These are phyloP conservation scores for Orthosia cruda DNA, from an alignment of 2,888 invertebrate species.

Conservation along the genomic window DNA sequence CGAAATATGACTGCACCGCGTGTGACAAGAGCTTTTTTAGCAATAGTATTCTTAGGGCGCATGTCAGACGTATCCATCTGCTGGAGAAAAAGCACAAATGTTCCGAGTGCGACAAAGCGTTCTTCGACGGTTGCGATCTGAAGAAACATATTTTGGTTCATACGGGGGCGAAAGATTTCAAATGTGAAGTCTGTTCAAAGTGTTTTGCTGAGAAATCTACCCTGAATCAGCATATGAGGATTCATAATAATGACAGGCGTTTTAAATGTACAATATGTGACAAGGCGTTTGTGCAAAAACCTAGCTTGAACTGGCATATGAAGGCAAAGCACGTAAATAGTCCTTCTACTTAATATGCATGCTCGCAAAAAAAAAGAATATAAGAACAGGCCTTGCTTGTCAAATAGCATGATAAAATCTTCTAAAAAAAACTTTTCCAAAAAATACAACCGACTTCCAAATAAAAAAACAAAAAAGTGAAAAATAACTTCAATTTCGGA, in stretches of 20 bases:
- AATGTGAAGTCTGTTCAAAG: conserved; percentile 81
- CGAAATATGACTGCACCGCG: conserved; percentile 24
- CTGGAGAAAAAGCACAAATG: conserved; percentile 73
- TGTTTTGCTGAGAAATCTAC: conserved; percentile 76
- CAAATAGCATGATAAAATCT: too few relatives aligned
- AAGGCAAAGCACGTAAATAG: conserved; percentile 71
- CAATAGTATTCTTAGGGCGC: conserved; percentile 26
- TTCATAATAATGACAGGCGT: conserved; percentile 74
- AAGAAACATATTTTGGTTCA: conserved; percentile 84
- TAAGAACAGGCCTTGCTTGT: too few relatives aligned
- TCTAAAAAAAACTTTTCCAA: too few relatives aligned
- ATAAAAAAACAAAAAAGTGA: too few relatives aligned
- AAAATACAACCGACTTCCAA: too few relatives aligned
- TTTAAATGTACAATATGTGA: conserved; percentile 69
- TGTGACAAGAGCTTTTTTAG: conserved; percentile 55
- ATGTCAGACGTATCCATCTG: conserved; percentile 62
- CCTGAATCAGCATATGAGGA: conserved; percentile 79
- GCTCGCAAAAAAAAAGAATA: too few relatives aligned
- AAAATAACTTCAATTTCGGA: too few relatives aligned
- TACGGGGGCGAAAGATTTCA: conserved; percentile 82
- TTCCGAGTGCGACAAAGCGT: conserved; percentile 67
- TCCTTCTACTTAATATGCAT: background rate
- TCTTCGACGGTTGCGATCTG: conserved; percentile 71
- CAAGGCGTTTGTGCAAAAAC: conserved; percentile 71
- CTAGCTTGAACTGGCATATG: conserved; percentile 73